These are phyloP conservation scores for Percopsis transmontana DNA, from an alignment of 2,113 vertebrate genomes.

Conservation along the genomic window DNA sequence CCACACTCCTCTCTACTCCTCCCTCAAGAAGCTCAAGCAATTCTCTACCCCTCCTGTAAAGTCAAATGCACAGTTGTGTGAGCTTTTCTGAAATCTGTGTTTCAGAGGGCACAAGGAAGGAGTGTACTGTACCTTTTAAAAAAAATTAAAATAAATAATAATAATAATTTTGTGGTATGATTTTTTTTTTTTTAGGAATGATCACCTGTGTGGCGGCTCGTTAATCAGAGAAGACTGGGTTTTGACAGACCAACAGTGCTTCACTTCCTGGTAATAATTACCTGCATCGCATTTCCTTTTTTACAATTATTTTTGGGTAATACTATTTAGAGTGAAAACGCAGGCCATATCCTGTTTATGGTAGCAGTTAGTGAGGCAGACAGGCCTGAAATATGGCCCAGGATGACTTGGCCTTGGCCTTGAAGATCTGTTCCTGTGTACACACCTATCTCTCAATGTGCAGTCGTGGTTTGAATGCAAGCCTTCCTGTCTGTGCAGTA, in stretches of 20 bases:
- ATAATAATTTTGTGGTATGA: neutral
- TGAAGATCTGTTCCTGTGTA: conserved; percentile 22
- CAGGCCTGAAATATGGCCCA: conserved; percentile 13
- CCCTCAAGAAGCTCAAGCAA: too few species aligned
- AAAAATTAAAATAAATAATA: too few species aligned
- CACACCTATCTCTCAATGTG: conserved; percentile 30
- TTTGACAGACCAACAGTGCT: conserved; percentile 93
- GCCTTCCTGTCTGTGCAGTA: conserved; percentile 11
- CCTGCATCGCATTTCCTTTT: neutral
- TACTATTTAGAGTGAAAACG: conserved; percentile 22
- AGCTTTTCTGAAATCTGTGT: too few species aligned
- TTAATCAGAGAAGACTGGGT: conserved; percentile 94
- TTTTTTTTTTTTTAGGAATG: conserved; percentile 74
- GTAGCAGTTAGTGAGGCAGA: conserved; percentile 16
- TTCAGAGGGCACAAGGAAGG: too few species aligned
- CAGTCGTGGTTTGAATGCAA: conserved; percentile 28
- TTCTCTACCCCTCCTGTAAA: too few species aligned
- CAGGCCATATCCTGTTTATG: conserved; percentile 37
- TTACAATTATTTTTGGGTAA: neutral
- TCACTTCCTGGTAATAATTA: conserved; percentile 87
- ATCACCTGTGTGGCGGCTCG: conserved; percentile 93
- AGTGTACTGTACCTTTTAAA: too few species aligned
- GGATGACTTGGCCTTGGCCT: neutral
- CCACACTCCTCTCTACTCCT: too few species aligned
- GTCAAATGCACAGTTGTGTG: too few species aligned